phyloP scores from a whole-genome alignment of 2,888 invertebrate species.

The Eubasilissa splendida region DNA sequence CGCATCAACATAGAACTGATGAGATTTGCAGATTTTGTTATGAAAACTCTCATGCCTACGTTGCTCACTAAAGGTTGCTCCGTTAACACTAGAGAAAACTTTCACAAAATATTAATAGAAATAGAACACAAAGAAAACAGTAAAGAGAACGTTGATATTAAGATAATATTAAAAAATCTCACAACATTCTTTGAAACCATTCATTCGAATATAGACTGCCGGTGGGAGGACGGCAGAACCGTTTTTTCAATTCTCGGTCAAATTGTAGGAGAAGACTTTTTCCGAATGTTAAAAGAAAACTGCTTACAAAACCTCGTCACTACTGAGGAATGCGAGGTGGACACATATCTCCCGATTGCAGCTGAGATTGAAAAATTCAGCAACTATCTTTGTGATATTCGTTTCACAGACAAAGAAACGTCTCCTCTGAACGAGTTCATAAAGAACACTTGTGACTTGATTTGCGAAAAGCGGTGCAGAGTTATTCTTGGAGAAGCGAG shows the following conservation, averaged over 20 bases:
- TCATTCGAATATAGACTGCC: slow-evolving; percentile 67
- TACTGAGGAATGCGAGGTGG: slow-evolving; percentile 66
- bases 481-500: slow-evolving; percentile 67
- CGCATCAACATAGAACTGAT: slow-evolving; percentile 68
- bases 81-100: slow-evolving; percentile 68
- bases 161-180: slow-evolving; percentile 69
- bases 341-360: slow-evolving; percentile 67
- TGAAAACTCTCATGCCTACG: slow-evolving; percentile 66
- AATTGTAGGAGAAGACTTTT: slow-evolving; percentile 66
- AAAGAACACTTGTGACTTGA: slow-evolving; percentile 67
- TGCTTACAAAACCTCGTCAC: slow-evolving; percentile 68
- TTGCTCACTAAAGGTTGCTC: slow-evolving; percentile 68
- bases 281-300: slow-evolving; percentile 68
- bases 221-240: slow-evolving; percentile 66
- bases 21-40: slow-evolving; percentile 68
- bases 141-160: slow-evolving; percentile 60
- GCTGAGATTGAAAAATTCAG: slow-evolving; percentile 69
- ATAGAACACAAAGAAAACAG: slow-evolving; percentile 41
- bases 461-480: slow-evolving; percentile 70
- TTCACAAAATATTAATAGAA: slow-evolving; percentile 63
- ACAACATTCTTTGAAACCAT: slow-evolving; percentile 70
- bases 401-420: slow-evolving; percentile 65
- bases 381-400: slow-evolving; percentile 68
- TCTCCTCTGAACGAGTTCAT: slow-evolving; percentile 69
- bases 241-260: slow-evolving; percentile 69